phyloP scores from a whole-genome alignment of 2,888 invertebrate species.

The Ditula angustiorana region DNA sequence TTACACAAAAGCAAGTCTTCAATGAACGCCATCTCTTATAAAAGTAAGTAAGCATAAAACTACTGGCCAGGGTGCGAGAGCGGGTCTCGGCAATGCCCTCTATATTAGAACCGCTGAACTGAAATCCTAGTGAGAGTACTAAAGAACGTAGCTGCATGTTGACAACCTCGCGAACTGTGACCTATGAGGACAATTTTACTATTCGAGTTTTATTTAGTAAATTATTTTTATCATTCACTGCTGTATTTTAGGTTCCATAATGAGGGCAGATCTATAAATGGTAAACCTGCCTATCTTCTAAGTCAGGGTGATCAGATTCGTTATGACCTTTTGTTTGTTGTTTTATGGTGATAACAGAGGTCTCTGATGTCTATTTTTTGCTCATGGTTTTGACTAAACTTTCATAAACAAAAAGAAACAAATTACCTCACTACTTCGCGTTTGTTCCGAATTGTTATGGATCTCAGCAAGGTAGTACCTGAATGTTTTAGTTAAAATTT shows the following conservation, averaged over 20 bases:
- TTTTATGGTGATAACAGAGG: not conserved
- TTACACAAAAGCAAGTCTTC: not conserved
- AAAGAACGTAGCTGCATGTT: not conserved
- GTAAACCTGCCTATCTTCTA: not conserved
- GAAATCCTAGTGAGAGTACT: not conserved
- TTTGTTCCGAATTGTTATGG: too few species aligned
- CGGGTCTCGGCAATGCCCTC: slow-evolving; percentile 1
- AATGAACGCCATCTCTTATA: slow-evolving; percentile 9
- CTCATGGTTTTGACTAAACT: too few species aligned
- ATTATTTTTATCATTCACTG: too few species aligned
- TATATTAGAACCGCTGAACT: not conserved
- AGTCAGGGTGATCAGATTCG: too few species aligned
- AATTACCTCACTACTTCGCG: too few species aligned
- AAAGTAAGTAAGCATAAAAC: not conserved
- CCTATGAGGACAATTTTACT: too few species aligned
- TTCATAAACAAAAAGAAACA: too few species aligned
- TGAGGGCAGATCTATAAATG: too few species aligned
- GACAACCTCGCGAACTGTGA: not conserved
- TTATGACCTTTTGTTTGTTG: not conserved
- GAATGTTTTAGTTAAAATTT: too few species aligned
- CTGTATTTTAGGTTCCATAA: too few species aligned
- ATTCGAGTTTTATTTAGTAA: too few species aligned
- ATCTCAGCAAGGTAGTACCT: too few species aligned
- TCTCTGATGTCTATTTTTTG: not conserved
- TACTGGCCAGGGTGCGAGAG: not conserved